Evolutionary conservation across 1,140 invertebrate genomes (phyloP), one percentile per base, ranked within the genome.

Genomic region (Drosophila sechellia): DNA sequence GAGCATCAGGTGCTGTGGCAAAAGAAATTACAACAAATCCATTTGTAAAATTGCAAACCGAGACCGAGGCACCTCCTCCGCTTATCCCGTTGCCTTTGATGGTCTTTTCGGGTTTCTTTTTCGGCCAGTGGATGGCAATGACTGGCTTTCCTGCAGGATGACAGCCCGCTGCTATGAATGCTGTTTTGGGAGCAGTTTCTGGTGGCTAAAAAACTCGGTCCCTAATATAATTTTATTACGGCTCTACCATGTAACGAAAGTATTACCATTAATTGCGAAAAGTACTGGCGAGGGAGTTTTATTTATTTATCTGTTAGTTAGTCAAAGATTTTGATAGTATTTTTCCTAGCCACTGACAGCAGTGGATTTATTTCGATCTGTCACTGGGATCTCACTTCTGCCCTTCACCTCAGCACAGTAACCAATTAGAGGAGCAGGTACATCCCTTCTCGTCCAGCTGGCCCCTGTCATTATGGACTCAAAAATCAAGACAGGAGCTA

Each of bases 21-120:
- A 87, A 86, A 87, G 81, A 81, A 86, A 87, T 86, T 86, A 87
- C 83, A 87, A 89, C 83, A 87, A 87, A 87, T 87, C 84, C 84
- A 87, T 87, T 87, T 87, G 84, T 87, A 70, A 87, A 87, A 87
- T 87, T 87, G 84, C 84, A 87, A 89, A 89, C 84, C 75, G 76
- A 89, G 64, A 87, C 79, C 75, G 74, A 83, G 70, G 64, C 71
- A 55, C 58, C 61, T 70, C 54, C 58, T 48, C 46, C 61, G 81
- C 77, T 85, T 74, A 77, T 78, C 78, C 79, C 39, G 83, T 81
- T 81, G 74, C 69, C 70, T 87, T 86, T 87, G 83, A 86, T 71
- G 74, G 69, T 15, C 48, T 58, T 74, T 70, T 80, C 25, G 35
- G 53, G 27, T 3, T 37, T 64, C 34, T 11, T 70, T 68, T 81